Base-by-base conservation (phyloP, 2,113 vertebrate genomes). In the Pardalotus punctatus region DNA sequence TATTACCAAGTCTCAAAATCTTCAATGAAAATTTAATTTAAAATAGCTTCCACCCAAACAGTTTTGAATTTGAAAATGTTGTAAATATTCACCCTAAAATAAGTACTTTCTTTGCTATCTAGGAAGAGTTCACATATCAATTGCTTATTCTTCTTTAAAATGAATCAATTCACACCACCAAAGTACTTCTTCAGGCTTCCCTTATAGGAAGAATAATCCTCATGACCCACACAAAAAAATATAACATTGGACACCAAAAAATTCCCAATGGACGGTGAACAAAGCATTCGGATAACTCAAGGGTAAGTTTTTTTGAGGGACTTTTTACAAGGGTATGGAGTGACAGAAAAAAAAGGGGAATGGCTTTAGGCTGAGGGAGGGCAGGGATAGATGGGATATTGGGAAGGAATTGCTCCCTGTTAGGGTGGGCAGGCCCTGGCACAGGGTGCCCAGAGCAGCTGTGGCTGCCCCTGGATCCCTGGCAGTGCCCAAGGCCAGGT, bases 401-500 rank as follows among this genome's bases (percentile, higher is more conserved):
- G 31, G 36, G 31, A 4, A 58, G 43, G 22, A 86, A 58, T 42
- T 31, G 2, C 3, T 21, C 35, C 10, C 43, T 66, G 28, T 6
- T 48, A 64, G n/a, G 58, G n/a, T n/a, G 18, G 0, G 0, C n/a
- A 64, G 23, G 22, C 58, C 48, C 81, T 64, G 58, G 58, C 40
- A 47, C 69, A 73, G 69, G 69, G 22, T 54, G 40, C 38, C 40
- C 58, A 84, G 81, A 62, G 81, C 3, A 54, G 58, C 48, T 73
- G 82, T 66, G 82, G 82, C 60, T 85, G 82, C 31, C 51, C 35
- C 82, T n/a, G 58, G 23, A 76, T 50, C 51, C 61, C 45, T 69
- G 84, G 27, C 0, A 69, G 10, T 53, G 64, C 1, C 47, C 64
- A 15, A 33, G 54, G n/a, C 33, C 38, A 61, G 47, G 38, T 0